Evolutionary conservation across 2,888 invertebrate species (phyloP), one percentile per base, ranked within the genome.

Genomic region (Acholoe squamosa): DNA sequence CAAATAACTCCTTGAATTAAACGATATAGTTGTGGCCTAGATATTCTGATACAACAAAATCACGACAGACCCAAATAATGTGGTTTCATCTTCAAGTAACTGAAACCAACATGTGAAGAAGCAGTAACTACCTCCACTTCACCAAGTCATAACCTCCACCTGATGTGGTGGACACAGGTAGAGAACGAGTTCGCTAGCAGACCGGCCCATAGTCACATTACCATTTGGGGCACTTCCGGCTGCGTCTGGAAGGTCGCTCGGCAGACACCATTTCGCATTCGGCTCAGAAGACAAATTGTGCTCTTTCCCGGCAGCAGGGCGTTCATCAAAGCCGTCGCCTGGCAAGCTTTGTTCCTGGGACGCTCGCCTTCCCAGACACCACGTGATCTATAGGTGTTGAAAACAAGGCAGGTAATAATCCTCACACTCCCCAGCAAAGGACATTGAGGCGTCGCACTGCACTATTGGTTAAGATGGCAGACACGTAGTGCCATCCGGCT

Each of bases 191-290:
- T 43, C 43, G 43, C 43, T 43, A 7, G 43, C 43, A 43, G 10
- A n/a, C n/a, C n/a, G n/a, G n/a, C 61, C 22, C 14, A n/a, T 19
- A 12, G 28, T 31, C 31, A 31, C 76, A 31, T 76, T 76, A 76
- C 76, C 76, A 76, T 76, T 76, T 76, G 76, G 76, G 28, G 25
- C 76, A 31, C 28, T 76, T 76, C 76, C 76, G 76, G 76, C 31
- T 25, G 76, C 10, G 76, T 25, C 28, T 31, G 5, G 22, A 61
- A n/a, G 76, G 76, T 25, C 31, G 76, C 19, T 19, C 76, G 25
- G 76, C 76, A 76, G 76, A 76, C 76, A 31, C 16, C 76, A 76
- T 76, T 76, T 76, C 28, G 76, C 76, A 76, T 76, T 76, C 76
- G 5, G 76, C 76, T 76, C 76, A 76, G 76, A 76, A 76, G 76